Evolutionary conservation across 2,113 vertebrate species (phyloP).

Genomic region (Microcebus ravelobensis): DNA sequence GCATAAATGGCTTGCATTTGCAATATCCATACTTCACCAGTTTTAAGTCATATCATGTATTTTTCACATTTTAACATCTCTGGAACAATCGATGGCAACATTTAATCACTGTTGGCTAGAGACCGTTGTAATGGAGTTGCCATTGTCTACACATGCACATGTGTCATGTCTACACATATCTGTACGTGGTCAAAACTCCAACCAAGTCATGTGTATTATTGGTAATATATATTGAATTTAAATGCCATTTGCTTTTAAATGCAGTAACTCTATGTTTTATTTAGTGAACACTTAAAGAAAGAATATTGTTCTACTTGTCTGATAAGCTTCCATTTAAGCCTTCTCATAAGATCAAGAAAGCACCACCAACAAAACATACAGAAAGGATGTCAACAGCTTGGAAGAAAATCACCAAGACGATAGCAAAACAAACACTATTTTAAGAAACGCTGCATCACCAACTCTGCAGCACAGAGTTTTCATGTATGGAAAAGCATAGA

Average conservation of each 20-base stretch:
- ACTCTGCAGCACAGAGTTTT: not conserved
- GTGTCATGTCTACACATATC: no score
- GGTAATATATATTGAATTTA: not conserved
- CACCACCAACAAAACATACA: not conserved
- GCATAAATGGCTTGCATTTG: not conserved
- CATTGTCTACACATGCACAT: not conserved
- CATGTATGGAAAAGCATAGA: not conserved
- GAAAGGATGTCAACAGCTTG: not conserved
- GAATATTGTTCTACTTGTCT: not conserved
- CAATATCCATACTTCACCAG: not conserved
- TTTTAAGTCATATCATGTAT: not conserved
- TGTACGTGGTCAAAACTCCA: not conserved
- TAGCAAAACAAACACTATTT: slow-evolving; percentile 17
- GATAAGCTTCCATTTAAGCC: not conserved
- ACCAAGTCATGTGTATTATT: not conserved
- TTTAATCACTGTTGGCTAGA: not conserved
- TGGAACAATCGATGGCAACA: not conserved
- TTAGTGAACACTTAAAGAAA: not conserved
- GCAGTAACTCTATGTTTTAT: not conserved
- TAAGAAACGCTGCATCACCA: not conserved
- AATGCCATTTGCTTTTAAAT: not conserved
- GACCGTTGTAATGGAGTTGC: not conserved
- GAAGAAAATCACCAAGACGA: not conserved
- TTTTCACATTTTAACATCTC: not conserved
- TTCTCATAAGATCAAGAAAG: not conserved